Evolutionary conservation across 37 sponge, comb jelly and placozoan genomes (phyloP), one percentile per base, ranked within the genome.

Genomic region (Hormiphora californensis): DNA sequence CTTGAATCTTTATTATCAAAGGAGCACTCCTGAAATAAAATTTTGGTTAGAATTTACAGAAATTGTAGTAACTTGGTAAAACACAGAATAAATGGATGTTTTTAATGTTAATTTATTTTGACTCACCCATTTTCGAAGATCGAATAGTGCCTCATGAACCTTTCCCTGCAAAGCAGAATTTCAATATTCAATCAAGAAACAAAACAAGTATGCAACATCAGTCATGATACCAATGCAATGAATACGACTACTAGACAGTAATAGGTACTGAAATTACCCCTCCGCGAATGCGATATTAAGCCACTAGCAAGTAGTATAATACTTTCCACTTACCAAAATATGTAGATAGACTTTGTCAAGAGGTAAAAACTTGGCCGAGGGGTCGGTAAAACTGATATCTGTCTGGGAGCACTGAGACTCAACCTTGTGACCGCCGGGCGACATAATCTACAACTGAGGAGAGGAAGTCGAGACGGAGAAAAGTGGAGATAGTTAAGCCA

Each of bases 291-390:
- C n/a, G n/a, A n/a, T n/a, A n/a, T n/a, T 46, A 12, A 12, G 51
- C 11, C 8, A 46, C 51, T 46, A 8, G 12, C 51, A 8, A 46
- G 51, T 46, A 17, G 51, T 17, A 17, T 46, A 17, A 12, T 17
- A 46, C 12, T 46, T 17, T 12, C 12, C 11, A 65, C 67, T 65
- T 33, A 65, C 67, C 67, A 65, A 33, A 28, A 65, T 65, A 19
- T 65, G 67, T 15, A 65, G 35, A 38, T 65, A 65, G 30, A 65
- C 67, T 19, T 65, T 65, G 38, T 65, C 67, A 2, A 65, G 67
- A 11, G 67, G 67, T 7, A 65, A 38, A 19, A 36, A 65, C 35
- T 65, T 65, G 34, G 67, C 67, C 1, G 67, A 36, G 67, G 38
- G 35, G 17, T 65, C 67, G 9, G 67, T 4, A 33, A 65, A 65